A percentile compares a stretch with the other conserved stretches of the same genome.
phyloP scores from a whole-genome alignment of 2,797 vertebrate genomes.

The Helostoma temminkii region DNA sequence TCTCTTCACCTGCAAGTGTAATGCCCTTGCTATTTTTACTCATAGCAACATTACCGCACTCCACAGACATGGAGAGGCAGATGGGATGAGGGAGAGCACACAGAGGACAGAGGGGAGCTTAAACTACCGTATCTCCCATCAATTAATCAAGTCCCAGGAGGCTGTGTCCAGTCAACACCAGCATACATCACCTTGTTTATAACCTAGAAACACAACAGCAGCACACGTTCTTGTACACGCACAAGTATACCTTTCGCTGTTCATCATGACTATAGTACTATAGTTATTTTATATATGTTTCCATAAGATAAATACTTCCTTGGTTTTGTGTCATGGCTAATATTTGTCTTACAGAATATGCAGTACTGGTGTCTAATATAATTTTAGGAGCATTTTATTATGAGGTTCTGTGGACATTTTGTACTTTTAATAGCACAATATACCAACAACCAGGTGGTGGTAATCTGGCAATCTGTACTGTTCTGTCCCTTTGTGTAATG shows the following conservation, averaged over 20 bases:
- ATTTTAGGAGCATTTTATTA: not conserved
- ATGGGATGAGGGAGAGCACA: slow-evolving; percentile 30
- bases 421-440: slow-evolving; percentile 8
- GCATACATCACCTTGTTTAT: slow-evolving; percentile 70
- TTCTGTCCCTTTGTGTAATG: slow-evolving; percentile 1
- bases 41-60: slow-evolving; percentile 26
- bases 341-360: not conserved
- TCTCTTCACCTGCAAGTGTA: slow-evolving; percentile 16
- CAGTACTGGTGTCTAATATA: not conserved
- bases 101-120: slow-evolving; percentile 41
- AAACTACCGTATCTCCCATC: slow-evolving; percentile 58
- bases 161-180: slow-evolving; percentile 69
- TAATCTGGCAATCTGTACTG: slow-evolving; percentile 2
- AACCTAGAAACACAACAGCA: slow-evolving; percentile 51
- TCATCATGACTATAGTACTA: slow-evolving; percentile 7
- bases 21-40: slow-evolving; percentile 14
- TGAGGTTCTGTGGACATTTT: too few species aligned
- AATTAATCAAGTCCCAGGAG: slow-evolving; percentile 74
- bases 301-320: slow-evolving; percentile 37
- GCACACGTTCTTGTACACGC: not conserved
- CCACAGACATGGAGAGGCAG: slow-evolving; percentile 22
- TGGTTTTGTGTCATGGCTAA: slow-evolving; percentile 20
- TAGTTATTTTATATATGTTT: slow-evolving; percentile 8
- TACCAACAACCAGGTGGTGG: slow-evolving; percentile 19
- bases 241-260: slow-evolving; percentile 7